Evolutionary conservation across 1,140 invertebrate species (phyloP).

Genomic region (Nephila pilipes): DNA sequence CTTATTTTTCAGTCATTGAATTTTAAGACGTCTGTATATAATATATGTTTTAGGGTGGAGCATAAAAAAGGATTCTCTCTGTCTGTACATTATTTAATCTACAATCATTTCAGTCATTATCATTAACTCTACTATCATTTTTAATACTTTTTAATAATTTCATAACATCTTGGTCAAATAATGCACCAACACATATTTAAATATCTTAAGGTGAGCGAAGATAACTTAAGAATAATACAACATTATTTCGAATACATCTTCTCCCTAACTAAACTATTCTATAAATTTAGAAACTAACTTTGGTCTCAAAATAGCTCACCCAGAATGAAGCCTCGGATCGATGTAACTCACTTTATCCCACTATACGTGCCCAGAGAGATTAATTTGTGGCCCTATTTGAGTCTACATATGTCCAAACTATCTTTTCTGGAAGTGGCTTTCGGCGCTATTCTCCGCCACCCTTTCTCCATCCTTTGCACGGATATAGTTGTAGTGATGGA

Average conservation of each 20-base stretch:
- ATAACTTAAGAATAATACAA: neutral
- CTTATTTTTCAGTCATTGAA: too few relatives aligned
- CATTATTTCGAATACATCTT: neutral
- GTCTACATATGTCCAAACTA: constrained; percentile 38
- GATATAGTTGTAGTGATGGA: neutral
- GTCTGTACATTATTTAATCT: too few relatives aligned
- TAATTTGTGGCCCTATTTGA: constrained; percentile 50
- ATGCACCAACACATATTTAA: too few relatives aligned
- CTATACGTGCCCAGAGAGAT: constrained; percentile 47
- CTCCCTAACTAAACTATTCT: neutral
- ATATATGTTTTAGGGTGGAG: too few relatives aligned
- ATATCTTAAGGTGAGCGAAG: too few relatives aligned
- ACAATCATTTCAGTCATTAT: too few relatives aligned
- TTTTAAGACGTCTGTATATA: too few relatives aligned
- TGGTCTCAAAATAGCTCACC: constrained; percentile 12
- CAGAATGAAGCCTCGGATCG: neutral
- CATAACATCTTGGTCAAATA: too few relatives aligned
- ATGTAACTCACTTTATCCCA: constrained; percentile 34
- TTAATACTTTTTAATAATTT: too few relatives aligned
- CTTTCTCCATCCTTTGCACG: neutral
- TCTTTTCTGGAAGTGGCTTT: constrained; percentile 35
- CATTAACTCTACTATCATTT: too few relatives aligned
- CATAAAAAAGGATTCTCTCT: too few relatives aligned
- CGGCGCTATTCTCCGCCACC: neutral
- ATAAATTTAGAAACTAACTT: constrained; percentile 21